Evolutionary conservation across 92 coral and sea anemone species (phyloP).

Genomic region (Montipora capitata): DNA sequence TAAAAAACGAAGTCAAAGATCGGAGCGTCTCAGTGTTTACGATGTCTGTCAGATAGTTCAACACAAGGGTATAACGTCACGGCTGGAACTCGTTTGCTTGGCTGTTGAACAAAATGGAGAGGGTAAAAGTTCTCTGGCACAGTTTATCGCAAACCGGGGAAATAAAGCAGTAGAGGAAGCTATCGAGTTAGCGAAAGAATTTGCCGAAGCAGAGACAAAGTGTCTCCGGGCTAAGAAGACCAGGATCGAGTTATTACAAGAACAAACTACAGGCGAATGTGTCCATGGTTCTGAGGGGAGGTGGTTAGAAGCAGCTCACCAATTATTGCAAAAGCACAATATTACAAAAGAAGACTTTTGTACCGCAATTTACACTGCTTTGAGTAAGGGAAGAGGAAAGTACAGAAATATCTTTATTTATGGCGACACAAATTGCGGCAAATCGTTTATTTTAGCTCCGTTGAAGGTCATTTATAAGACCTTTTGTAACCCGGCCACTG

Average conservation of each 20-base stretch:
- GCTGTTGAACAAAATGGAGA: constrained; percentile 62
- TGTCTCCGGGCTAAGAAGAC: constrained; percentile 34
- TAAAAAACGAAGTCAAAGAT: not conserved
- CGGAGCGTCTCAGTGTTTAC: constrained; percentile 25
- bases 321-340: constrained; percentile 43
- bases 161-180: constrained; percentile 66
- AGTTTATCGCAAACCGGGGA: constrained; percentile 67
- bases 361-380: not conserved
- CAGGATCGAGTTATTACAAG: constrained; percentile 31
- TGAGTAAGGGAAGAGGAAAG: constrained; percentile 1
- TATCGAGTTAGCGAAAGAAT: constrained; percentile 49
- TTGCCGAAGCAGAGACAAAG: constrained; percentile 42
- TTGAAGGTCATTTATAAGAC: constrained; percentile 43
- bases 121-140: constrained; percentile 63
- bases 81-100: constrained; percentile 56
- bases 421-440: constrained; percentile 21
- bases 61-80: constrained; percentile 2
- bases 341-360: constrained; percentile 7
- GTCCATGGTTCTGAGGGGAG: constrained; percentile 35
- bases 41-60: constrained; percentile 58
- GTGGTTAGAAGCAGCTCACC: constrained; percentile 45
- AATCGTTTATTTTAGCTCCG: constrained; percentile 53
- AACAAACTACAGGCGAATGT: constrained; percentile 11
- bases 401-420: constrained; percentile 1
- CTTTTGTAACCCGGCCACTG: constrained; percentile 53